Conservation (phyloP, 2,888 invertebrate genomes). For the Alloscopus bannaensis region DNA sequence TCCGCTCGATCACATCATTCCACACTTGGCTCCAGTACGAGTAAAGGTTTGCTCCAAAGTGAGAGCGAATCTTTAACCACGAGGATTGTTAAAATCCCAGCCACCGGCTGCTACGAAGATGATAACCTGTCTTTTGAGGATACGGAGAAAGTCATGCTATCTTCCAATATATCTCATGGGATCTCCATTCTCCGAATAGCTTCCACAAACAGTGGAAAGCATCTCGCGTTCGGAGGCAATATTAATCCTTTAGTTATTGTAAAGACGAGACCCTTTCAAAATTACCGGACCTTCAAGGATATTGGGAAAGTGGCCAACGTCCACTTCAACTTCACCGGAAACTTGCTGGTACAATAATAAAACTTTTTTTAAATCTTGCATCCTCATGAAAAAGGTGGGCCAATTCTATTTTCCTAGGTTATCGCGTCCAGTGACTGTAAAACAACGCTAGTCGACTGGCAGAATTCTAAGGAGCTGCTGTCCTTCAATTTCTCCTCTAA, state of each 20-base stretch:
- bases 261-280: constrained; percentile 64
- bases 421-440: constrained; percentile 64
- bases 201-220: constrained; percentile 59
- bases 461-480: constrained; percentile 57
- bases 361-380: too few species aligned
- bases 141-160: constrained; percentile 29
- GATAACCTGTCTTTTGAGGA: constrained; percentile 28
- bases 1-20: constrained; percentile 45
- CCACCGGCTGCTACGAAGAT: constrained; percentile 44
- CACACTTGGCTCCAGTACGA: background rate
- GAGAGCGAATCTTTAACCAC: constrained; percentile 5
- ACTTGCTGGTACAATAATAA: constrained; percentile 60
- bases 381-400: too few species aligned
- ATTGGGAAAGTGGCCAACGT: constrained; percentile 58
- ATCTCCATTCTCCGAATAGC: constrained; percentile 63
- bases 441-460: constrained; percentile 67
- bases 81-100: constrained; percentile 16
- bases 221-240: constrained; percentile 67
- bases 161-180: constrained; percentile 54
- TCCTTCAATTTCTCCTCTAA: constrained; percentile 65
- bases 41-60: background rate
- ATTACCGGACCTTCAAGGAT: constrained; percentile 62
- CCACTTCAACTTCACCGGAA: constrained; percentile 67
- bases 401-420: constrained; percentile 42
- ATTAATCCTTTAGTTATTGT: constrained; percentile 64